These are phyloP conservation scores for Erebia aethiops DNA, from an alignment of 2,888 invertebrate genomes.

Conservation along the genomic window DNA sequence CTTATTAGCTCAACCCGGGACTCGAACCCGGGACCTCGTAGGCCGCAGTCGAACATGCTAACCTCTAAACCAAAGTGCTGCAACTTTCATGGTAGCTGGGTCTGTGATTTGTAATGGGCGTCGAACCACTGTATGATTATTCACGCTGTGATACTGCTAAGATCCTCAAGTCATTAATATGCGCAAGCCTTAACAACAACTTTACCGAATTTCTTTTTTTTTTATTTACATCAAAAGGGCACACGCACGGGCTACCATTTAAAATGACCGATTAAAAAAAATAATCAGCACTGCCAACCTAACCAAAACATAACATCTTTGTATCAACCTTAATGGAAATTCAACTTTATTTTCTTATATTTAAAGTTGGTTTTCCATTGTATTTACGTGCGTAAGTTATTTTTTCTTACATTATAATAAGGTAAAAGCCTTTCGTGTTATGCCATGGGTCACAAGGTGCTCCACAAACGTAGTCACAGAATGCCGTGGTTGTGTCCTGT, in stretches of 20 bases:
- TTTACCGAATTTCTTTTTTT: constrained; percentile 56
- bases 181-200: constrained; percentile 40
- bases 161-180: background rate
- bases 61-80: too few relatives aligned
- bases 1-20: too few relatives aligned
- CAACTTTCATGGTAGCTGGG: too few relatives aligned
- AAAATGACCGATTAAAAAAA: constrained; percentile 50
- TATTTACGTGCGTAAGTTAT: constrained; percentile 33
- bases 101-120: too few relatives aligned
- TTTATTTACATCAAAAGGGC: constrained; percentile 57
- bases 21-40: too few relatives aligned
- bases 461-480: too few relatives aligned
- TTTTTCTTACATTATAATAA: constrained; percentile 51
- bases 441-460: constrained; percentile 61
- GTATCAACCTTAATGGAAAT: constrained; percentile 9
- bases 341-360: background rate
- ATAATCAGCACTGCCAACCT: constrained; percentile 28
- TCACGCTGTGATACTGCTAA: too few relatives aligned
- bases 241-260: constrained; percentile 55
- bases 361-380: constrained; percentile 28
- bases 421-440: constrained; percentile 59
- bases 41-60: too few relatives aligned
- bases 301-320: constrained; percentile 32
- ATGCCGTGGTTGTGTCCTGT: too few relatives aligned
- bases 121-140: too few relatives aligned